Evolutionary conservation across 2,888 invertebrate species (phyloP), one percentile per base, ranked within the genome.

Genomic region (Aphrophora alni): DNA sequence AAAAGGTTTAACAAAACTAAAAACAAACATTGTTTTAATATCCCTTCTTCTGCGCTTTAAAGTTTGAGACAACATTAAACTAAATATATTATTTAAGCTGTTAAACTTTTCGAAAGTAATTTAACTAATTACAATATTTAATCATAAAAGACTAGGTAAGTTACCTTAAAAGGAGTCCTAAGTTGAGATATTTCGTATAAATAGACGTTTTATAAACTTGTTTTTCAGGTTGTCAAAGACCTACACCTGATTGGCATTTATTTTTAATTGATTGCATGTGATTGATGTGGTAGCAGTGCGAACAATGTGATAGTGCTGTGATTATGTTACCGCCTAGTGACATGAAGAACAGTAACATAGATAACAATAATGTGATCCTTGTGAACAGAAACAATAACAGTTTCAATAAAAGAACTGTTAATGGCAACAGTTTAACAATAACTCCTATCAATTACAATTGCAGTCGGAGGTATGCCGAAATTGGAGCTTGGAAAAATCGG

Each of bases 391-490:
- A 90, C 85, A 90, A 89, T 84, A 90, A 90, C 85, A 90, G 90
- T 82, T 87, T 90, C 80, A 90, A 90, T 87, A 90, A 90, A 85
- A 90, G 90, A 85, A 90, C 83, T 51, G 78, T 82, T 69, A 84
- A 84, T 59, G 83, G 83, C 25, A 82, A 83, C 71, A 82, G 90
- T 82, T 90, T 90, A 17, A 90, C 89, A 25, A 88, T 89, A 38
- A 89, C 90, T 8, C 89, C 90, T 25, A 87, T 87, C 28, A 85
- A 84, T 81, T 89, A 82, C 84, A 85, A 83, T 78, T 85, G 85
- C 88, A 90, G 91, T 86, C 89, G 91, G 83, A 89, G 91, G 83
- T 91, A 91, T 88, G 91, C 91, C 77, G 91, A 91, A 88, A 91
- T 91, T 87, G 91, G 91, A 87, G 90, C 90, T 89, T 91, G 91